These are phyloP conservation scores for Melipona beecheii DNA, from an alignment of 2,888 invertebrate species.

Conservation along the genomic window DNA sequence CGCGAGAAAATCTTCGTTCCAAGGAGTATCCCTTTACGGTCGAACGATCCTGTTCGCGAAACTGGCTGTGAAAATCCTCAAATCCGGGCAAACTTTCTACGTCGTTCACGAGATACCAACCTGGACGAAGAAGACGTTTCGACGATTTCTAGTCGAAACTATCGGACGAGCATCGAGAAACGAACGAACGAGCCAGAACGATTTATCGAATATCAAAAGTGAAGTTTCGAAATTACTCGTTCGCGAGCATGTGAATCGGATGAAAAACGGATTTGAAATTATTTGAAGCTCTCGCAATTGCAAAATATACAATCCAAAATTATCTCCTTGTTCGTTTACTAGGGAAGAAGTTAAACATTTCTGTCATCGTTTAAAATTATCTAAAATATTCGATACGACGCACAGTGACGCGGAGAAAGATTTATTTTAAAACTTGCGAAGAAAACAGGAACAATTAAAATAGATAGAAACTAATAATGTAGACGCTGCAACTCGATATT, in stretches of 20 bases:
- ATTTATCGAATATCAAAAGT: background rate
- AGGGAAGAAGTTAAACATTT: too few relatives aligned
- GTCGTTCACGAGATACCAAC: too few relatives aligned
- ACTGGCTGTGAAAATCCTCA: constrained; percentile 1
- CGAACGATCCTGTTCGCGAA: constrained; percentile 17
- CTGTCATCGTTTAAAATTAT: too few relatives aligned
- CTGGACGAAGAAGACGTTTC: background rate
- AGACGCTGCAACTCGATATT: background rate
- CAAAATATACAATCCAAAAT: too few relatives aligned
- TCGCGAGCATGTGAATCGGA: too few relatives aligned
- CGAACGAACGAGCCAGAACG: background rate
- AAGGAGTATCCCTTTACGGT: constrained; percentile 43
- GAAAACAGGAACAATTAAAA: background rate
- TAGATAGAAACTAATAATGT: background rate
- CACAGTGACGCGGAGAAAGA: too few relatives aligned
- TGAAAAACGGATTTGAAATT: too few relatives aligned
- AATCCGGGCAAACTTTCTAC: background rate
- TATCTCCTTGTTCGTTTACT: too few relatives aligned
- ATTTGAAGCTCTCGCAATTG: too few relatives aligned
- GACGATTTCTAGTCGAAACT: background rate
- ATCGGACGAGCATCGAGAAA: too few relatives aligned
- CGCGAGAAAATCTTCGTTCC: background rate
- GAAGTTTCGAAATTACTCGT: background rate
- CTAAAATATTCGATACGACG: too few relatives aligned
- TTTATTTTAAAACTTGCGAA: too few relatives aligned